Evolutionary conservation across 2,797 vertebrate genomes (phyloP), one percentile per base, ranked within the genome.

Genomic region (Alauda arvensis): DNA sequence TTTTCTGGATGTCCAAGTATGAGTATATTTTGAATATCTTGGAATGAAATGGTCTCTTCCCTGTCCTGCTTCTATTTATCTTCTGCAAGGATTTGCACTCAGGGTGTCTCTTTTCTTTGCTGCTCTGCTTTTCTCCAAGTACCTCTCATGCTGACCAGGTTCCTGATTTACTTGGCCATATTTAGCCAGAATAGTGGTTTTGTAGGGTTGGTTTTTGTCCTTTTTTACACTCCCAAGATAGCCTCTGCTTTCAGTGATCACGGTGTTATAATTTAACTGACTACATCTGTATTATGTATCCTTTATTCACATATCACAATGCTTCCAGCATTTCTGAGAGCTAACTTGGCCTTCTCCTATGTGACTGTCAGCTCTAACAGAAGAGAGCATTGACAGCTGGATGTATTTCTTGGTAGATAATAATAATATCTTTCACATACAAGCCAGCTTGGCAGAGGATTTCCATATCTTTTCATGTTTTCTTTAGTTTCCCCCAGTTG

Each of bases 381-480:
- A 86, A 57, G 33, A 74, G 28, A 74, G 65, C 53, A 51, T 77
- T 57, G 77, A 77, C 69, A 86, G 31, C 81, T 94, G 86, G 76
- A 77, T 92, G 14, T 63, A 74, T 75, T 79, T 86, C 65, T 72
- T 88, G 11, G 25, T 84, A 88, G 61, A 67, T 74, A 91, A 69
- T 85, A 71, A 62, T 78, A 31, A 84, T 74, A 74, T 55, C 55
- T 82, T 89, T 84, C 53, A 60, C 19, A 61, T 3, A 29, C 28
- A 74, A 88, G 40, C 14, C 68, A 79, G 12, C 43, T 86, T 92
- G 88, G 76, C 72, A 74, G 51, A 86, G 40, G 25, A 77, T 89
- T 91, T 92, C 57, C 53, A 68, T 74, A 79, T 86, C 69, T 91
- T 88, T 76, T 79, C 39, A 74, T 86, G 61, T 88, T 95, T 91